Percentiles rank a stretch among this genome's conserved stretches.
Evolutionary conservation across 2,113 vertebrate species (phyloP).

Genomic region (Hippoglossus stenolepis): DNA sequence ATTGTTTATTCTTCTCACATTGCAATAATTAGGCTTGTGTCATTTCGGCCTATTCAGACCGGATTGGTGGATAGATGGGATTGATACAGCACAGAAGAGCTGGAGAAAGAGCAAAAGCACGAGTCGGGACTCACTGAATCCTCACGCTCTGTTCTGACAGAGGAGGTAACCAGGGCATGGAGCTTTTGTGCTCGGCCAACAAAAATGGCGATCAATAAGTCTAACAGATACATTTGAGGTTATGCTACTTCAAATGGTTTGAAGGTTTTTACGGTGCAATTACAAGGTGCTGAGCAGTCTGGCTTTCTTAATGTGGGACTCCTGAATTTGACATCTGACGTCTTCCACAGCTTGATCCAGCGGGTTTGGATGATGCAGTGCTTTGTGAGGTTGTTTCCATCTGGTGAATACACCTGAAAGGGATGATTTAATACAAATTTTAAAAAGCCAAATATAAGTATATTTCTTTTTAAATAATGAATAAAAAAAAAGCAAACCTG

Average conservation of each 20-base stretch:
- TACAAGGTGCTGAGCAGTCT: neutral
- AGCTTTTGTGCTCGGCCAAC: neutral
- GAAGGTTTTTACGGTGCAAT: neutral
- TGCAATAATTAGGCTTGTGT: slow-evolving; percentile 8
- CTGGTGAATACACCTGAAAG: neutral
- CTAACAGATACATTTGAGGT: neutral
- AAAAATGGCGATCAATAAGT: neutral
- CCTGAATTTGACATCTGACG: neutral
- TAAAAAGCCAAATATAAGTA: neutral
- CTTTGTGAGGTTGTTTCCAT: neutral
- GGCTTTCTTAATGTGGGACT: neutral
- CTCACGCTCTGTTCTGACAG: slow-evolving; percentile 11
- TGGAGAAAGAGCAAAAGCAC: slow-evolving; percentile 13
- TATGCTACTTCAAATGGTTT: neutral
- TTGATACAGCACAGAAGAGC: slow-evolving; percentile 3
- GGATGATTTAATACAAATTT: neutral
- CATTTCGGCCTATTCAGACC: slow-evolving; percentile 10
- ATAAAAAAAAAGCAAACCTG: neutral
- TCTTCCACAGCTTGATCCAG: neutral
- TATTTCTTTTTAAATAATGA: neutral
- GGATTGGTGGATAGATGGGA: slow-evolving; percentile 1
- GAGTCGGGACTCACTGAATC: slow-evolving; percentile 12
- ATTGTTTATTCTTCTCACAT: slow-evolving; percentile 27
- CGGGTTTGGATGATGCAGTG: neutral
- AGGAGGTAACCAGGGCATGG: neutral